Evolutionary conservation across 2,797 vertebrate species (phyloP).

Genomic region (Microhierax caerulescens): DNA sequence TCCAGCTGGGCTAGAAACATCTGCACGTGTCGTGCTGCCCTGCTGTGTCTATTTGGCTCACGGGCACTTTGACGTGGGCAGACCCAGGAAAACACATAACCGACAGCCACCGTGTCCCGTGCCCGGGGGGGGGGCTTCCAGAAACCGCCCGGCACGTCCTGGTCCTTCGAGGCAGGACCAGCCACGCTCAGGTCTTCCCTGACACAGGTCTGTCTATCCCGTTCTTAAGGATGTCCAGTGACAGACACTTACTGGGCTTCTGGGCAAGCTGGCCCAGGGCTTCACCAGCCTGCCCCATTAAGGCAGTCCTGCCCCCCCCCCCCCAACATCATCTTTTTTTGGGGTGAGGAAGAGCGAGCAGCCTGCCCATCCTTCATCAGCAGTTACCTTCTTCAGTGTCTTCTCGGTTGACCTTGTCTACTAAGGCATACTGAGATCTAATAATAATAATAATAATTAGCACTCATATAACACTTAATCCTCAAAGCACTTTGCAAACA

Average conservation of each 20-base stretch:
- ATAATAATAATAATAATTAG: constrained; percentile 59
- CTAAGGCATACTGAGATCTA: background rate
- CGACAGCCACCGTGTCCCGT: background rate
- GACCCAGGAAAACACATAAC: background rate
- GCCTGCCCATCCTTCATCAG: background rate
- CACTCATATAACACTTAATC: constrained; percentile 49
- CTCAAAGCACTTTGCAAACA: constrained; percentile 55
- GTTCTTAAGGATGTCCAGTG: background rate
- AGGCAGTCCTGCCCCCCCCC: background rate
- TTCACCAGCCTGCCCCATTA: background rate
- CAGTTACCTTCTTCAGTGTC: background rate
- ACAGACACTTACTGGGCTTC: background rate
- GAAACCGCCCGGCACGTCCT: rapidly evolving
- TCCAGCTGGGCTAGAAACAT: background rate
- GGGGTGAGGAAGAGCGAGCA: background rate
- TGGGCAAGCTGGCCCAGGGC: background rate
- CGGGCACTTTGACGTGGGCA: background rate
- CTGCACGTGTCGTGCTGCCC: background rate
- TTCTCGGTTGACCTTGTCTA: constrained; percentile 37
- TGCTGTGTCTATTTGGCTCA: background rate
- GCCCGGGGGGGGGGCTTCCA: background rate
- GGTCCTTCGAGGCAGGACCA: background rate
- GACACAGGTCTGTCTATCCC: background rate
- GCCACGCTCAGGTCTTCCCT: background rate
- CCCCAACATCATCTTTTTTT: background rate